Evolutionary conservation across 1,140 invertebrate genomes (phyloP), one percentile per base, ranked within the genome.

Genomic region (Epicauta chinensis): DNA sequence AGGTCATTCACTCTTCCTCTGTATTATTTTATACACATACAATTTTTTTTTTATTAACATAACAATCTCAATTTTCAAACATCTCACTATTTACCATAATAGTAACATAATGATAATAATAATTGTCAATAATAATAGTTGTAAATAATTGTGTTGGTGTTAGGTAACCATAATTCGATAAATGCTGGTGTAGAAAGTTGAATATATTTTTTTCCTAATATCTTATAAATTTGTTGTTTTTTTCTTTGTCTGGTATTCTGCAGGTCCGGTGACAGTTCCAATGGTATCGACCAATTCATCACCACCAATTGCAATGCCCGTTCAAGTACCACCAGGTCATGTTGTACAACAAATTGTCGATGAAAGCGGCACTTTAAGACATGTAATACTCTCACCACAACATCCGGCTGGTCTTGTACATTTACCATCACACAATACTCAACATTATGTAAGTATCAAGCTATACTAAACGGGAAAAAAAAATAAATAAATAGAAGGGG

Each of bases 301-400:
- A 52, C 83, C 84, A 42, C 83, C 84, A 23, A 78, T 86, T 58
- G 83, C 87, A 32, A 86, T 93, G 78, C 89, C 89, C 43, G 88
- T 94, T 66, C 87, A 91, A 72, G 87, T 92, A 54, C 90, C 90
- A 17, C 87, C 86, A 32, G 91, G 90, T 65, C 91, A 86, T 75
- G 81, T 93, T 71, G 83, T 93, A 56, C 89, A 90, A 70, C 90
- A 90, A 68, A 89, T 93, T 61, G 81, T 93, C 56, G 91, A 93
- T 72, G 91, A 93, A 71, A 86, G 80, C 69, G 87, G 88, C 45
- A 86, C 87, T 48, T 76, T 94, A 58, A 79, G 87, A 32, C 90
- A 93, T 71, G 89, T 92, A 60, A 85, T 93, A 60, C 76, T 92
- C 47, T 86, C 85, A 9, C 81, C 85, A 43, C 82, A 87, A 67